Evolutionary conservation across 2,113 vertebrate species (phyloP), one percentile per base, ranked within the genome.

Genomic region (Vombatus ursinus): DNA sequence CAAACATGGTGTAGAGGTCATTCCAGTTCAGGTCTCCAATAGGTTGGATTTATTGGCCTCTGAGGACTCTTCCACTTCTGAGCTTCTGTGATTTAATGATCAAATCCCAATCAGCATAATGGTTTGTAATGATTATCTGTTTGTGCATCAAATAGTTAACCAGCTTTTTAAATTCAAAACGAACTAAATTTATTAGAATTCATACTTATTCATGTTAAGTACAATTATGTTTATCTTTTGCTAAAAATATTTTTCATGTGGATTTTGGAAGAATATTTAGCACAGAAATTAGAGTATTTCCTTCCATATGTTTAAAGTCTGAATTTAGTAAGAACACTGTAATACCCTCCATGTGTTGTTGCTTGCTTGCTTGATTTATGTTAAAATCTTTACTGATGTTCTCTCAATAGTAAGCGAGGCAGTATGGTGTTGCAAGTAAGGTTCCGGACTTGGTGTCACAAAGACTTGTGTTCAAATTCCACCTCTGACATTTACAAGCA

Each of bases 271-370:
- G 10, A 93, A 24, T 68, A n/a, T 77, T 94, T 49, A 89, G 93
- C 92, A 52, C 52, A 22, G 90, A 90, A 93, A 94, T 89, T 68
- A 90, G 92, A 96, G 23, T 90, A 94, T 94, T 94, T 96, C 61
- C 37, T 90, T 92, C 61, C 6, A n/a, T 50, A 26, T 94, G 68
- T 92, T 93, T 96, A 93, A 93, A 93, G 50, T 90, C 5, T 54
- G 90, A 47, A 77, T 95, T 94, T 92, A 93, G 31, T 77, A 90
- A 44, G 10, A 91, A 91, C 84, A 95, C 48, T 7, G 91, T 91
- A 52, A 0, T 50, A 52, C 26, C 19, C 9, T 94, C 28, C 28
- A 16, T 91, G 49, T 53, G 26, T 61, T 89, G 37, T 53, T 68
- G 48, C 8, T 52, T 92, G n/a, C 52, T 92, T 44, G 68, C 68